These are phyloP conservation scores for Cheilinus undulatus DNA, from an alignment of 2,113 vertebrate species.

Conservation along the genomic window DNA sequence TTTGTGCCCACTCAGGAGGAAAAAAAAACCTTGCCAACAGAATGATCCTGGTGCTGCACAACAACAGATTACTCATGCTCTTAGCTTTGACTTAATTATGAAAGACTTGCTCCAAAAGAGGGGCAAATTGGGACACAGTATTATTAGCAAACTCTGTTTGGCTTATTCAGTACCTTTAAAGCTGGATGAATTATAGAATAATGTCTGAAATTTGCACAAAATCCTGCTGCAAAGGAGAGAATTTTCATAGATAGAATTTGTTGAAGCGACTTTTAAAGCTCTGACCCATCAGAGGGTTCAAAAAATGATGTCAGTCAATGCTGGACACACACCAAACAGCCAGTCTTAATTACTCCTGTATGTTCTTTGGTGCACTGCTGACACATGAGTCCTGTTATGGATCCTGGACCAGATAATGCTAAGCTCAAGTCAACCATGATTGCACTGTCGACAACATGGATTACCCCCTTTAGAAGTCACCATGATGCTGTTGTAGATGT, in stretches of 20 bases:
- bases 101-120: slow-evolving; percentile 38
- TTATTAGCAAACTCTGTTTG: slow-evolving; percentile 23
- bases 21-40: slow-evolving; percentile 20
- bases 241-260: not conserved
- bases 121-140: slow-evolving; percentile 50
- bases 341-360: slow-evolving; percentile 42
- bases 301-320: slow-evolving; percentile 7
- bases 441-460: slow-evolving; percentile 24
- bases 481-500: not conserved
- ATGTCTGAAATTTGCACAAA: not conserved
- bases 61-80: slow-evolving; percentile 38
- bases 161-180: slow-evolving; percentile 17
- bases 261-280: slow-evolving; percentile 12
- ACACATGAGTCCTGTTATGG: slow-evolving; percentile 19
- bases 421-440: slow-evolving; percentile 25
- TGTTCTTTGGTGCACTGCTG: slow-evolving; percentile 24
- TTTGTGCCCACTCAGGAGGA: slow-evolving; percentile 12
- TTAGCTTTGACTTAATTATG: slow-evolving; percentile 50
- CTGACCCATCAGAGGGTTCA: slow-evolving; percentile 1
- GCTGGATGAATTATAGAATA: slow-evolving; percentile 28
- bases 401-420: slow-evolving; percentile 15
- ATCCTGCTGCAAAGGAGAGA: not conserved
- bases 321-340: slow-evolving; percentile 16
- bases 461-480: slow-evolving; percentile 27
- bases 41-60: slow-evolving; percentile 16